Conservation (phyloP, 1,140 invertebrate species). For the Orchesella cincta region DNA sequence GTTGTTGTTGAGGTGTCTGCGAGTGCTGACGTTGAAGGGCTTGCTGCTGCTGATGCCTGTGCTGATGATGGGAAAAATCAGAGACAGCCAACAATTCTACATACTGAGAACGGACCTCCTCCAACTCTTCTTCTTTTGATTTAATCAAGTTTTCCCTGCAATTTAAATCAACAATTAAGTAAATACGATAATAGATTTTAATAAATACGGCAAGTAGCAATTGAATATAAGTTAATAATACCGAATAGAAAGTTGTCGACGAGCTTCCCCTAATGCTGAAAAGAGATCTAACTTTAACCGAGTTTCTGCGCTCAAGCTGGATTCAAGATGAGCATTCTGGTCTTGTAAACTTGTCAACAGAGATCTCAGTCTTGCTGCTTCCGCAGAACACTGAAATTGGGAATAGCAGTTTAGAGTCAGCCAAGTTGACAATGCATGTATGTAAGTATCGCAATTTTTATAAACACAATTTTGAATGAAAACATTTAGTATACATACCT, state of each 20-base stretch:
- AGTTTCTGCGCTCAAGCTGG: constrained; percentile 90
- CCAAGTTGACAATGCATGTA: too few species aligned
- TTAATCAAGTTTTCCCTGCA: constrained; percentile 46
- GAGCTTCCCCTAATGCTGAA: constrained; percentile 91
- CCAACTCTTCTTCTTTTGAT: constrained; percentile 48
- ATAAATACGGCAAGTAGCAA: background rate
- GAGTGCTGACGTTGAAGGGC: constrained; percentile 11
- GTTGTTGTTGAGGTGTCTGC: constrained; percentile 32
- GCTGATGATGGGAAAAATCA: constrained; percentile 43
- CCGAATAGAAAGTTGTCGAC: constrained; percentile 89
- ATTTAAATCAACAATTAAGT: background rate
- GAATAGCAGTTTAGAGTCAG: too few species aligned
- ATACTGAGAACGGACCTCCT: constrained; percentile 44
- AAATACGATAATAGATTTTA: background rate
- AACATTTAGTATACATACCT: constrained; percentile 27
- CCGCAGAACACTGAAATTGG: constrained; percentile 54
- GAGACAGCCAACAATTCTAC: constrained; percentile 43
- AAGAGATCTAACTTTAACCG: constrained; percentile 94
- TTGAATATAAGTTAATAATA: constrained; percentile 60
- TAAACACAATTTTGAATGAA: background rate
- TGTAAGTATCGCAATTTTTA: background rate
- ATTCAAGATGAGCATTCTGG: constrained; percentile 84
- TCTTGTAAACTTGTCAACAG: constrained; percentile 81
- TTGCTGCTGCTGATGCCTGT: constrained; percentile 31
- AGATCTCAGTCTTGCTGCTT: constrained; percentile 76